Base-by-base conservation (phyloP, 2,797 vertebrate species). In the Mallotus villosus region DNA sequence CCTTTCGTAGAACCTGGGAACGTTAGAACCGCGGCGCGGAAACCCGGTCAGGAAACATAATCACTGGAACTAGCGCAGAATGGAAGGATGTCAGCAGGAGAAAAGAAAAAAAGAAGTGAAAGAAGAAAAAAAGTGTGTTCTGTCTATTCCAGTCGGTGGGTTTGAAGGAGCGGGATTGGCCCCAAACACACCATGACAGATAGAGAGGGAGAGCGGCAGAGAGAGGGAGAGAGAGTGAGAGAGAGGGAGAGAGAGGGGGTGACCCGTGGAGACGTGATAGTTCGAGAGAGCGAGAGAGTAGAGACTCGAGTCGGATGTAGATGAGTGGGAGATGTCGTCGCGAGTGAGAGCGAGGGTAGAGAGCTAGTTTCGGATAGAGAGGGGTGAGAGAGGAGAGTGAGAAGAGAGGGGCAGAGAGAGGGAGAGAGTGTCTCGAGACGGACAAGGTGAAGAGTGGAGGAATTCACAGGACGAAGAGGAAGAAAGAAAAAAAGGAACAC, bases 101-200 rank as follows among this genome's bases (percentile, higher is more conserved):
- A 60, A 25, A 60, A 14, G 12, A 22, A 60, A 25, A 25, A 60
- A 24, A 22, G 24, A 22, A 24, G 58, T 24, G 51, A 53, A 53
- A 53, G 17, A 53, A n/a, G 17, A 17, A 53, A n/a, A 53, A 53
- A 53, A 41, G 37, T 41, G 37, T 41, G 37, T 41, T 41, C 55
- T n/a, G 57, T 58, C 57, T 58, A 24, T 58, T 58, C 57, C 57
- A 58, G 57, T 58, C 22, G 22, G 17, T 57, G 55, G 57, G n/a
- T 58, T 24, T 24, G 24, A 60, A 60, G 24, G 22, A 60, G 24
- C 24, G 12, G 22, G 22, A 24, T 14, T 41, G 37, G 37, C 37
- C 37, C 37, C 37, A 60, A 14, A 24, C 21, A 24, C 21, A 60
- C 12, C 22, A 60, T 24, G 24, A 24, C 12, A 25, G 24, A 24